Base-by-base conservation (phyloP, 1,140 invertebrate genomes). In the Apis florea region DNA sequence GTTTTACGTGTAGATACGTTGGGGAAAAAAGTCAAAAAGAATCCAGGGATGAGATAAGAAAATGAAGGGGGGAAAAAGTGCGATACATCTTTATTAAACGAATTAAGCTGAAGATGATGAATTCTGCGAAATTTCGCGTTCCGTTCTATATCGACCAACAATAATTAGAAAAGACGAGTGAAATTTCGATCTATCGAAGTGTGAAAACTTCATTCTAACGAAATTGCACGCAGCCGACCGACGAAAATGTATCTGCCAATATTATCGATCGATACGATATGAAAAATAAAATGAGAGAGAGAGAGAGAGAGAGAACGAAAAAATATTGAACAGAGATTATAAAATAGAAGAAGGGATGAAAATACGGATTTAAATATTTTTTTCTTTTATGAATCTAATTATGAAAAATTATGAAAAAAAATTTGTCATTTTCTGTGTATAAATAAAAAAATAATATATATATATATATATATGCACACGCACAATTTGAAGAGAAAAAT, bases 191-290 rank as follows among this genome's bases (percentile, higher is more conserved):
- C 68, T 31, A 56, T 71, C 59, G 13, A 26, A 24, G 31, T 56
- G 69, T 58, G 70, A 56, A 80, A 58, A 80, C 13, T 72, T 51
- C 17, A 73, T 71, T 59, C 40, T 70, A 59, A 61, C 54, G n/a
- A 59, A 59, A 78, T 59, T 59, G 31, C n/a, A 10, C 11, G 40
- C 26, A 21, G 64, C 24, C 21, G 31, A 47, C 10, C 56, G 69
- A 26, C n/a, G 61, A 51, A 66, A 80, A 67, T 64, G 6, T 26
- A 56, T n/a, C 53, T 4, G 51, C 31, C 56, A 19, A 47, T 40
- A 40, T 40, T 40, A 40, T 40, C 79, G 61, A 66, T 67, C 79
- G 61, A 64, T n/a, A 26, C 53, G 8, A 13, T 12, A 26, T 12
- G 17, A 66, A 79, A 71, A 26, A 63, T 24, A 64, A 63, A 63